Percentiles rank a stretch among this genome's conserved stretches.
Evolutionary conservation across 2,113 vertebrate genomes (phyloP).

Genomic region (Scopus umbretta): DNA sequence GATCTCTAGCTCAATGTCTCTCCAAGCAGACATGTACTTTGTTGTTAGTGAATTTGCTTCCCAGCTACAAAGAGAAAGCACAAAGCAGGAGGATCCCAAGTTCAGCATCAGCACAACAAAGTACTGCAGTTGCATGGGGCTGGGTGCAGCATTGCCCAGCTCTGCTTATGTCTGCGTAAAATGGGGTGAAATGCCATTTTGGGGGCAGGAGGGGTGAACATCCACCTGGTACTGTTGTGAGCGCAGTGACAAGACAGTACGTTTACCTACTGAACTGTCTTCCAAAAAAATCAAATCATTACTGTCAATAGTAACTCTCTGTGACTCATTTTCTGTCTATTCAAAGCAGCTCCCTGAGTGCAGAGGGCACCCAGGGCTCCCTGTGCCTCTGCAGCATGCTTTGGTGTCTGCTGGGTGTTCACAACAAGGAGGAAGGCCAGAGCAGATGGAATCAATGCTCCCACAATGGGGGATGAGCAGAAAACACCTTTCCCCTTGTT

Average conservation of each 20-base stretch:
- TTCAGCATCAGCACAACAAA: neutral
- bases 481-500: neutral
- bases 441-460: neutral
- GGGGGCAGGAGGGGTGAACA: neutral
- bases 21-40: neutral
- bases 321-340: neutral
- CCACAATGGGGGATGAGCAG: neutral
- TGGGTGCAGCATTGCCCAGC: neutral
- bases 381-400: neutral
- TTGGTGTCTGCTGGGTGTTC: neutral
- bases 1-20: neutral
- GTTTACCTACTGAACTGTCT: neutral
- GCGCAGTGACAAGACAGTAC: neutral
- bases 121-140: rapidly evolving
- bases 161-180: neutral
- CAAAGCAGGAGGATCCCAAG: neutral
- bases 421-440: neutral
- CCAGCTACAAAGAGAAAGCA: neutral
- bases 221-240: neutral
- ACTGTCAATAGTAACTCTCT: neutral
- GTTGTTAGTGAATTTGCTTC: neutral
- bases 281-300: neutral
- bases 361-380: neutral
- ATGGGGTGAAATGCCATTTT: neutral
- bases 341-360: neutral